These are phyloP conservation scores for Bombus huntii DNA, from an alignment of 1,140 invertebrate genomes.

Conservation along the genomic window DNA sequence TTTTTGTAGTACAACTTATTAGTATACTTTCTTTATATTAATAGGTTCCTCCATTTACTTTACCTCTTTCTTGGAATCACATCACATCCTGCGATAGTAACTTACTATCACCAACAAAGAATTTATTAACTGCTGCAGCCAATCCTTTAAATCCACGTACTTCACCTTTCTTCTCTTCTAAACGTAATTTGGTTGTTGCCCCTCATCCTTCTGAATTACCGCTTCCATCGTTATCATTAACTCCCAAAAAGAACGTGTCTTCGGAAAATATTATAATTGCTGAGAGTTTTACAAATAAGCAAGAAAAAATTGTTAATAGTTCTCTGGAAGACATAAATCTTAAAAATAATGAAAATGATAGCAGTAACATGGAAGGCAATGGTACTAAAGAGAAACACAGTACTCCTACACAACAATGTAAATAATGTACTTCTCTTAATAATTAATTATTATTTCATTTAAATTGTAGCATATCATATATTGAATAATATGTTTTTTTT, in stretches of 20 bases:
- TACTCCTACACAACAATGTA: slow-evolving; percentile 76
- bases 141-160: slow-evolving; percentile 79
- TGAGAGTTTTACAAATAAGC: slow-evolving; percentile 6
- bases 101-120: slow-evolving; percentile 79
- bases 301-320: slow-evolving; percentile 9
- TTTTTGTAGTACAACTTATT: slow-evolving; percentile 12
- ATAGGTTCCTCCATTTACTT: slow-evolving; percentile 76
- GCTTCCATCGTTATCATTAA: slow-evolving; percentile 76
- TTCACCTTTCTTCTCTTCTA: slow-evolving; percentile 75
- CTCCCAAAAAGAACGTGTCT: slow-evolving; percentile 71
- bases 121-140: slow-evolving; percentile 76
- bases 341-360: slow-evolving; percentile 40
- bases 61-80: slow-evolving; percentile 73
- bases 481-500: slow-evolving; percentile 35
- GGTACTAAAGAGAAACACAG: slow-evolving; percentile 65
- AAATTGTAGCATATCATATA: neutral
- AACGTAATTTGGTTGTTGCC: slow-evolving; percentile 73
- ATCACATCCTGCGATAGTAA: slow-evolving; percentile 64
- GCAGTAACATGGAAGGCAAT: slow-evolving; percentile 29
- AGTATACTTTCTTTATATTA: slow-evolving; percentile 8
- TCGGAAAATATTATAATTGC: slow-evolving; percentile 22
- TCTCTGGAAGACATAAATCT: neutral
- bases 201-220: slow-evolving; percentile 81
- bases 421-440: slow-evolving; percentile 40
- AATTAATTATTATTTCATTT: neutral